These are phyloP conservation scores for Lateolabrax maculatus DNA, from an alignment of 2,797 vertebrate genomes.

Conservation along the genomic window DNA sequence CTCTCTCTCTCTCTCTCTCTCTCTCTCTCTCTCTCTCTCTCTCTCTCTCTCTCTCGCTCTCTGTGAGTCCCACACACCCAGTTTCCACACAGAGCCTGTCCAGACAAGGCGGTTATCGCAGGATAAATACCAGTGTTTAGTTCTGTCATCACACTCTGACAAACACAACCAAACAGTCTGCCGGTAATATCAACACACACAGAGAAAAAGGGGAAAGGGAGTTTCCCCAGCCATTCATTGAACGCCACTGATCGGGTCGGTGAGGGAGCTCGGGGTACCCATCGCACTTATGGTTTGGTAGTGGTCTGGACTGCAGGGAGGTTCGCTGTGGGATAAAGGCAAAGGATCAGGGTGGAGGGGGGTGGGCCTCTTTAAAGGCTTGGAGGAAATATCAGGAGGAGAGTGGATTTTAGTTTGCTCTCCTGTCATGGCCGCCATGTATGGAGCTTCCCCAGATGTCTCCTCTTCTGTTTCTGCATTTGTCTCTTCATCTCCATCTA, in stretches of 20 bases:
- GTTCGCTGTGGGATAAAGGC: conserved; percentile 57
- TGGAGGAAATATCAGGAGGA: conserved; percentile 58
- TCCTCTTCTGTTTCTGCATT: conserved; percentile 10
- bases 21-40: too few species aligned
- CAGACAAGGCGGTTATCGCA: conserved; percentile 74
- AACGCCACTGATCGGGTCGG: conserved; percentile 37
- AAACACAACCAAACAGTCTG: conserved; percentile 81
- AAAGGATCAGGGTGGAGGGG: conserved; percentile 11
- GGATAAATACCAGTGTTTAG: conserved; percentile 76
- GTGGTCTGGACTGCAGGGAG: conserved; percentile 62
- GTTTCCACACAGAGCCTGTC: conserved; percentile 66
- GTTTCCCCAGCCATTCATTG: conserved; percentile 62
- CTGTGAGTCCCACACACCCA: conserved; percentile 38
- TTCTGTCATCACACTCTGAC: conserved; percentile 78
- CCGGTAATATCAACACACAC: conserved; percentile 76
- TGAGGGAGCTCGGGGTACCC: conserved; percentile 21
- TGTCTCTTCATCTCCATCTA: neutral
- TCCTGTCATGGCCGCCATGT: conserved; percentile 64
- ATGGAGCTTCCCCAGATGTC: conserved; percentile 68
- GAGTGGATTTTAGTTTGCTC: conserved; percentile 56
- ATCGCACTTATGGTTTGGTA: conserved; percentile 52
- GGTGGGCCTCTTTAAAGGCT: conserved; percentile 58
- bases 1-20: too few species aligned
- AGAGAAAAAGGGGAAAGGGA: conserved; percentile 37
- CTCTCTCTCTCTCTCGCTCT: too few species aligned